These are phyloP conservation scores for Lepidonotus clava DNA, from an alignment of 2,888 invertebrate species.

Conservation along the genomic window DNA sequence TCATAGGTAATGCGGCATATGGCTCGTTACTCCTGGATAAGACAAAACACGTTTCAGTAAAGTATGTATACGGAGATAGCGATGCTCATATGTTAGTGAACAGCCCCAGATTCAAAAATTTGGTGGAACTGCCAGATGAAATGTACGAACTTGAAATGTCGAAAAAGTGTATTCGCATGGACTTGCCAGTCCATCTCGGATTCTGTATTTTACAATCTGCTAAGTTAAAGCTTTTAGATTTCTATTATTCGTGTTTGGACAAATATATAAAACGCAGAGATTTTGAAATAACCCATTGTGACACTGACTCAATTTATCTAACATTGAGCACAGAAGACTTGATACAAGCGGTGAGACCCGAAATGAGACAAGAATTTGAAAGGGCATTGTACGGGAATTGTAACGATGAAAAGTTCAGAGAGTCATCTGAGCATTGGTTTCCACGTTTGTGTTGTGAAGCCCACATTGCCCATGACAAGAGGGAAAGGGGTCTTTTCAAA, in stretches of 20 bases:
- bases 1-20: slow-evolving; percentile 51
- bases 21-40: slow-evolving; percentile 29
- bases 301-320: slow-evolving; percentile 63
- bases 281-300: slow-evolving; percentile 60
- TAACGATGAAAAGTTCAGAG: not conserved
- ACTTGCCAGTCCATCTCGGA: slow-evolving; percentile 65
- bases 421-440: slow-evolving; percentile 21
- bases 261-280: slow-evolving; percentile 56
- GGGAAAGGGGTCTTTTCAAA: slow-evolving; percentile 56
- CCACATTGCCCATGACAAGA: slow-evolving; percentile 24
- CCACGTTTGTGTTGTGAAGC: not conserved
- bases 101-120: not conserved
- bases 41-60: not conserved
- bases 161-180: slow-evolving; percentile 60
- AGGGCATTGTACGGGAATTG: not conserved
- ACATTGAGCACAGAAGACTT: not conserved
- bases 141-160: slow-evolving; percentile 57
- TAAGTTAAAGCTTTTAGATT: slow-evolving; percentile 60
- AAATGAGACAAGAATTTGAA: not conserved
- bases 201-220: slow-evolving; percentile 67
- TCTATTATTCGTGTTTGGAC: slow-evolving; percentile 57
- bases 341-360: not conserved
- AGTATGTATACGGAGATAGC: not conserved
- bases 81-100: not conserved
- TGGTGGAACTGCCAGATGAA: not conserved